Evolutionary conservation across 2,888 invertebrate species (phyloP).

Genomic region (Cantharis rufa): DNA sequence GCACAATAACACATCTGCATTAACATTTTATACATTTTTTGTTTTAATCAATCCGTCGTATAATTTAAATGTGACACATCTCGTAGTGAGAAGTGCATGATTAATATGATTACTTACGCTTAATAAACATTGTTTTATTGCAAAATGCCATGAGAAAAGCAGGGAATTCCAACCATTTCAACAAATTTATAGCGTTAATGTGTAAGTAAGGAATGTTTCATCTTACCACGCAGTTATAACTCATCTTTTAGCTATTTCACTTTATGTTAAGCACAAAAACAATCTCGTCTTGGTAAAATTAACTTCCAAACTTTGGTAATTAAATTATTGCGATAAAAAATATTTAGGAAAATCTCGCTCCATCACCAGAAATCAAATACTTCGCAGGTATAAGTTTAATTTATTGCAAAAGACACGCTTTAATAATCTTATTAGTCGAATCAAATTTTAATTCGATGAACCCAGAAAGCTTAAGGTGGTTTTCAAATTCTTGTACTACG

Average conservation of each 20-base stretch:
- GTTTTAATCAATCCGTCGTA: not conserved
- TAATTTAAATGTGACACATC: constrained; percentile 3
- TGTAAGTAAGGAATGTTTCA: constrained; percentile 32
- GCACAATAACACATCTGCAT: not conserved
- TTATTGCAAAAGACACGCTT: not conserved
- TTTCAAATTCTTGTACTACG: constrained; percentile 16
- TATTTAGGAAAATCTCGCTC: not conserved
- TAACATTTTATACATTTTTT: not conserved
- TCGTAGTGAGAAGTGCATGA: constrained; percentile 12
- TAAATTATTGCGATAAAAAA: not conserved
- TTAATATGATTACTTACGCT: constrained; percentile 25
- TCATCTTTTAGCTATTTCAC: constrained; percentile 29
- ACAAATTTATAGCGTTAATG: constrained; percentile 27
- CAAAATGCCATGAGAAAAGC: constrained; percentile 17
- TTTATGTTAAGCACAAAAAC: constrained; percentile 21
- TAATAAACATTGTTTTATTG: constrained; percentile 30
- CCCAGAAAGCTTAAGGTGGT: constrained; percentile 6
- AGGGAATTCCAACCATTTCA: constrained; percentile 24
- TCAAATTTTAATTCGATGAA: constrained; percentile 11
- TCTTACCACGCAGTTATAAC: constrained; percentile 32
- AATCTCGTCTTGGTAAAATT: constrained; percentile 4
- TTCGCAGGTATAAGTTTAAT: not conserved
- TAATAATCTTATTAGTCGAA: constrained; percentile 10
- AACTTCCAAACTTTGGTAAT: constrained; percentile 9
- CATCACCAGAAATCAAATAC: not conserved